Evolutionary conservation across 2,888 invertebrate species (phyloP), one percentile per base, ranked within the genome.

Genomic region (Synanthedon andrenaeformis): DNA sequence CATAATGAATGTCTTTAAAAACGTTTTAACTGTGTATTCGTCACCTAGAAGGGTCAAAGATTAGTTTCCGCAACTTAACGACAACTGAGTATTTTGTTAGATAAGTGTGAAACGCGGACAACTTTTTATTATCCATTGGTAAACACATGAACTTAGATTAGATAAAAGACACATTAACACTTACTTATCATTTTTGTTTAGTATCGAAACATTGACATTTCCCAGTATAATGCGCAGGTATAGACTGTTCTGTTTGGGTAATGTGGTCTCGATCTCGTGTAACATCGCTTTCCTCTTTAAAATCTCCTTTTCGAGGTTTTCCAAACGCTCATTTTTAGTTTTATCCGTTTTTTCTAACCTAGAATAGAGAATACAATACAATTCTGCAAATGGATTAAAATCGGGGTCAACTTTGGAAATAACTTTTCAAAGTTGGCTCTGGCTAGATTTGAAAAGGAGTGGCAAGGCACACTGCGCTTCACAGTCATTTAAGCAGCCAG

Each of bases 121-220:
- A 35, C 10, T 10, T 35, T 10, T 35, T 35, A 35, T 35, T 35
- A 35, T 35, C 23, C 23, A 1, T 23, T 23, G 23, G 23, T 42
- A 42, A 42, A 42, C 45, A 14, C 45, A n/a, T 45, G 3, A n/a
- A 3, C 11, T 6, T 14, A 45, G 45, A 45, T n/a, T 45, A 45
- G 45, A 45, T 45, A 45, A 45, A 45, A 10, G 3, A 14, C 35
- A 10, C 11, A 49, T 49, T 12, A 49, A 17, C 57, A 88, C 93
- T 89, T 89, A 96, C 96, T 97, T 98, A 82, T 98, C 98, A 76
- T 93, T 95, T 89, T 97, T 97, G 87, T 98, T 98, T 58, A 98
- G 89, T 77, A 99, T 96, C 28, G 99, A 99, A 23, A 99, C 97
- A 85, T 99, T 98, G 51, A 99, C 97, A 79, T 96, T 96, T 63